Percentiles rank a stretch among this genome's conserved stretches.
Conservation (phyloP, 2,797 vertebrate genomes). For the Nyctalus aviator region DNA sequence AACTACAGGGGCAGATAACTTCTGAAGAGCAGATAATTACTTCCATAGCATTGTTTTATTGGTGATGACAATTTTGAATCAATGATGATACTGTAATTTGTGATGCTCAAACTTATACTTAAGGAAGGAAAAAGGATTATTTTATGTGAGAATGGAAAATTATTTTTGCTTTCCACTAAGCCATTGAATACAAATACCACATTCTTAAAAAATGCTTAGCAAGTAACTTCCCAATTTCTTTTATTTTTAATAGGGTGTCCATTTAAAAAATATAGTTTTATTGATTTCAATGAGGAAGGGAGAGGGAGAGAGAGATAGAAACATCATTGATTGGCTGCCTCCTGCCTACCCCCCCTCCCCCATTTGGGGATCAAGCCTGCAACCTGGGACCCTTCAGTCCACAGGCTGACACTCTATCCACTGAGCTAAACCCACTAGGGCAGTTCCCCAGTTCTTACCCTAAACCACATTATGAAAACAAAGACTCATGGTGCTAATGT, state of each 20-base stretch:
- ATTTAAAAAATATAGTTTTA: not conserved
- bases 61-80: not conserved
- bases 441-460: not conserved
- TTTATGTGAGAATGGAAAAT: not conserved
- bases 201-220: slow-evolving; percentile 34
- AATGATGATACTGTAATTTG: not conserved
- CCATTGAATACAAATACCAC: not conserved
- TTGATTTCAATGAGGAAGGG: not conserved
- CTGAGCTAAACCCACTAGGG: too few species aligned
- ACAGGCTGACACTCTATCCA: not conserved
- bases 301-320: too few species aligned
- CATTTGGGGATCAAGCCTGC: too few species aligned
- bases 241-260: too few species aligned
- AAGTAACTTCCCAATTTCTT: slow-evolving; percentile 4
- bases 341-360: too few species aligned
- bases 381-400: not conserved
- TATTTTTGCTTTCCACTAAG: not conserved
- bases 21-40: not conserved
- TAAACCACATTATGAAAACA: slow-evolving; percentile 16
- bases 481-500: not conserved
- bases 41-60: slow-evolving; percentile 10
- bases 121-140: not conserved
- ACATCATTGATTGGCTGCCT: too few species aligned
- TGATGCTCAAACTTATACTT: not conserved
- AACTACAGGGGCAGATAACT: not conserved